Evolutionary conservation across 2,797 vertebrate genomes (phyloP), one percentile per base, ranked within the genome.

Genomic region (Crax fasciolata): DNA sequence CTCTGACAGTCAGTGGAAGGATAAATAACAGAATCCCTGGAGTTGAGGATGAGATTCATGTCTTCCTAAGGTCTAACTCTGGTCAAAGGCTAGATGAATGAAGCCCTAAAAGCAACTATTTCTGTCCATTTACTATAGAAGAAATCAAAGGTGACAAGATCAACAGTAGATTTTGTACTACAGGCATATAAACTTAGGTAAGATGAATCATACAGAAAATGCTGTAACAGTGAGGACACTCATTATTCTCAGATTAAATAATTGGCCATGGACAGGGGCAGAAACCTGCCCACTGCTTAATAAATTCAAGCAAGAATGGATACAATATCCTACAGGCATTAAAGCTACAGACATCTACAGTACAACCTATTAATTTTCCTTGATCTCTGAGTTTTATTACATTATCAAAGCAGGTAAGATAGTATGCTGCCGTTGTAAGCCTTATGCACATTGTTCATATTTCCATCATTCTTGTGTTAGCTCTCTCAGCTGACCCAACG

Each of bases 161-260:
- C 58, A 85, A 76, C 66, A 81, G 74, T 4, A 72, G 76, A 88
- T 84, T 86, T 38, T 41, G 28, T 77, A 55, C 85, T 78, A 70
- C 46, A 91, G 32, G 43, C 76, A 49, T 84, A 95, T 84, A 93
- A 91, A 94, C 62, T 88, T 92, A 81, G 71, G 76, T 86, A 70
- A 90, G 79, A 89, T 81, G 76, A 94, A 92, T 95, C 70, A 78
- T 43, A 48, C 28, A 91, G 16, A 67, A 91, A 95, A 67, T 86
- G 59, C 11, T 44, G 20, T 81, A 63, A 66, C 68, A 49, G 48
- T 15, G 59, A 91, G 92, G 55, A 86, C 16, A 4, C 39, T 87
- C 66, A 15, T 91, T 93, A 88, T 49, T 91, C 73, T 63, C 73
- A 44, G 32, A 52, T 52, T 27, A 52, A 81, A 96, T 83, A 92